Percentiles rank a stretch among this genome's conserved stretches.
Conservation (phyloP, 2,113 vertebrate species). For the Muntiacus reevesi region DNA sequence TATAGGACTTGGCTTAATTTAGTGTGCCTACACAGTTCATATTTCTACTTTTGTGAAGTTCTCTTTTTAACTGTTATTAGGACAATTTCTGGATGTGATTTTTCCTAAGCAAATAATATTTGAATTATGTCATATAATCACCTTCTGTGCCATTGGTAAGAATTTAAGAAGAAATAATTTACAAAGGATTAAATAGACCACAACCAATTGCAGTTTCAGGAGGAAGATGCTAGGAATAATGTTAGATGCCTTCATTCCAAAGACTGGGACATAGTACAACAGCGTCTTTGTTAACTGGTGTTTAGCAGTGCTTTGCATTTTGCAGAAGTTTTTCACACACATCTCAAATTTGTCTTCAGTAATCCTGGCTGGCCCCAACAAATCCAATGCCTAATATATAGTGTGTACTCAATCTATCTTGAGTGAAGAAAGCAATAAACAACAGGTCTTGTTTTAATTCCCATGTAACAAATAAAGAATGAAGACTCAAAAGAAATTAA, state of each 20-base stretch:
- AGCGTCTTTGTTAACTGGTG: neutral
- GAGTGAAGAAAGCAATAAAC: neutral
- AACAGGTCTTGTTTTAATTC: neutral
- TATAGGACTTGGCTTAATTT: neutral
- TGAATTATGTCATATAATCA: neutral
- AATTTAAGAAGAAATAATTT: neutral
- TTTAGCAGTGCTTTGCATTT: neutral
- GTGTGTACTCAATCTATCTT: neutral
- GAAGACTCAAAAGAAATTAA: neutral
- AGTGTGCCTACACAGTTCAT: neutral
- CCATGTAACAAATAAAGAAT: neutral
- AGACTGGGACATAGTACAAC: neutral
- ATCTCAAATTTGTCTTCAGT: neutral
- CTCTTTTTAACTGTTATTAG: neutral
- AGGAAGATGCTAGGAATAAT: neutral
- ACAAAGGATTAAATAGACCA: neutral
- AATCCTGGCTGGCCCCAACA: neutral
- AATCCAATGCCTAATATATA: neutral
- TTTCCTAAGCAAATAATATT: constrained; percentile 5
- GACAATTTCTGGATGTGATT: neutral
- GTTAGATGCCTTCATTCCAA: neutral
- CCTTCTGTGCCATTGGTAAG: neutral
- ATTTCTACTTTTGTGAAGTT: neutral
- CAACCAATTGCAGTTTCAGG: neutral
- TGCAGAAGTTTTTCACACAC: neutral